Conservation (phyloP, 1,140 invertebrate genomes). For the Heterodera schachtii region DNA sequence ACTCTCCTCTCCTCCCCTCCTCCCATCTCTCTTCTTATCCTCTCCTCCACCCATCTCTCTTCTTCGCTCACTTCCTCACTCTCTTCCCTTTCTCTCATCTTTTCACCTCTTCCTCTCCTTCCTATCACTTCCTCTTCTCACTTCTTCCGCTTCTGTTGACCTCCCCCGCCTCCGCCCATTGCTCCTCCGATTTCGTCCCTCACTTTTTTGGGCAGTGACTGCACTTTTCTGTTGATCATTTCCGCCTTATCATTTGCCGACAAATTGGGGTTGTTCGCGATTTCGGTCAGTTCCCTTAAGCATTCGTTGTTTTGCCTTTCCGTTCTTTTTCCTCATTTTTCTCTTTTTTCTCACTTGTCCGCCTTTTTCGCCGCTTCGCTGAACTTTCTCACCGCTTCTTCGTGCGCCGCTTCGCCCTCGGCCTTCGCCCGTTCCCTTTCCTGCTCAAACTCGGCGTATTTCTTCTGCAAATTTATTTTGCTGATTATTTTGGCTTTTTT, state of each 20-base stretch:
- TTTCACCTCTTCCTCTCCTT: too few relatives aligned
- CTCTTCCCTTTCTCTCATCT: too few relatives aligned
- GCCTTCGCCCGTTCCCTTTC: conserved; percentile 6
- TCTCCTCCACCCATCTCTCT: too few relatives aligned
- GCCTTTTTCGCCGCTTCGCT: conserved; percentile 9
- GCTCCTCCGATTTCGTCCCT: conserved; percentile 12
- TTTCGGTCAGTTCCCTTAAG: conserved; percentile 18
- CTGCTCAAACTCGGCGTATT: conserved; percentile 20
- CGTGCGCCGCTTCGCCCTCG: conserved; percentile 18
- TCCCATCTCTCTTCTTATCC: too few relatives aligned
- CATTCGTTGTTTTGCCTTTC: not conserved
- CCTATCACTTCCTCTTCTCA: not conserved
- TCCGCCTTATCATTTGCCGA: conserved; percentile 17
- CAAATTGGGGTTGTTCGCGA: conserved; percentile 15
- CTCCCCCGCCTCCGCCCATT: not conserved
- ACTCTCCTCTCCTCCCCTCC: too few relatives aligned
- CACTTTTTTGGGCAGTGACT: conserved; percentile 12
- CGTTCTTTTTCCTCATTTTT: too few relatives aligned
- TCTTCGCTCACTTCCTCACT: too few relatives aligned
- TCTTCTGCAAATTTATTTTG: conserved; percentile 10
- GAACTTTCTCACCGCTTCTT: conserved; percentile 23
- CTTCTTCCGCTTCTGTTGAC: not conserved
- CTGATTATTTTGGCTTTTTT: not conserved
- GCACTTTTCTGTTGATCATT: conserved; percentile 6
- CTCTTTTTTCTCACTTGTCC: conserved; percentile 9